These are phyloP conservation scores for Kuschelorhynchus macadamiae DNA, from an alignment of 2,888 invertebrate species.

Conservation along the genomic window DNA sequence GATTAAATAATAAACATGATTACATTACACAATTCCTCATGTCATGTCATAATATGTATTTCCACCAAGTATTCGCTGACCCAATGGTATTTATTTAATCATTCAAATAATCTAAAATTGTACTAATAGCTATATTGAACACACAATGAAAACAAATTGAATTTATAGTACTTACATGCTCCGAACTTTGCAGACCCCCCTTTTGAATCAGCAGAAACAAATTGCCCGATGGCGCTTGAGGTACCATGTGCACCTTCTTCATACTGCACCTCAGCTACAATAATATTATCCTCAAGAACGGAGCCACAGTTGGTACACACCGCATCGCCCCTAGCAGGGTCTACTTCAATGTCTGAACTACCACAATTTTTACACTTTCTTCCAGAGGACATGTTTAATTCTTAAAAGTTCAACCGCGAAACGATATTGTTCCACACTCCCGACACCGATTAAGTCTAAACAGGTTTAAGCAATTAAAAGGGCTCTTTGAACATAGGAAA, in stretches of 20 bases:
- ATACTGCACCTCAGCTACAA: constrained; percentile 97
- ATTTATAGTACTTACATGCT: constrained; percentile 70
- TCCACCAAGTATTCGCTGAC: too few relatives aligned
- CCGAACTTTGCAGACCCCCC: constrained; percentile 88
- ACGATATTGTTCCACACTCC: not conserved
- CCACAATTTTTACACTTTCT: constrained; percentile 90
- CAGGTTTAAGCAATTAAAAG: not conserved
- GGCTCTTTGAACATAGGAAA: too few relatives aligned
- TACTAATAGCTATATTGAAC: too few relatives aligned
- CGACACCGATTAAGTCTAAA: not conserved
- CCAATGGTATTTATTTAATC: too few relatives aligned
- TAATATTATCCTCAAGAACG: constrained; percentile 95
- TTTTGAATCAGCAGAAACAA: constrained; percentile 91
- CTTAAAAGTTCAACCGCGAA: not conserved
- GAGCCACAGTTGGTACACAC: constrained; percentile 97
- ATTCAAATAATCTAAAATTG: too few relatives aligned
- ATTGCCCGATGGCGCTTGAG: constrained; percentile 91
- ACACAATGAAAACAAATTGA: too few relatives aligned
- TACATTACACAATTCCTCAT: too few relatives aligned
- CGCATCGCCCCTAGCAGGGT: constrained; percentile 93
- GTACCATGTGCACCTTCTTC: constrained; percentile 93
- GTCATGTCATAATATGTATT: too few relatives aligned
- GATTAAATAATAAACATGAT: too few relatives aligned
- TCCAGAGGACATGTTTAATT: constrained; percentile 71
- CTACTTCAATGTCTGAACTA: constrained; percentile 93